Base-by-base conservation (phyloP, 2,797 vertebrate genomes). In the Hoplostethus atlanticus region DNA sequence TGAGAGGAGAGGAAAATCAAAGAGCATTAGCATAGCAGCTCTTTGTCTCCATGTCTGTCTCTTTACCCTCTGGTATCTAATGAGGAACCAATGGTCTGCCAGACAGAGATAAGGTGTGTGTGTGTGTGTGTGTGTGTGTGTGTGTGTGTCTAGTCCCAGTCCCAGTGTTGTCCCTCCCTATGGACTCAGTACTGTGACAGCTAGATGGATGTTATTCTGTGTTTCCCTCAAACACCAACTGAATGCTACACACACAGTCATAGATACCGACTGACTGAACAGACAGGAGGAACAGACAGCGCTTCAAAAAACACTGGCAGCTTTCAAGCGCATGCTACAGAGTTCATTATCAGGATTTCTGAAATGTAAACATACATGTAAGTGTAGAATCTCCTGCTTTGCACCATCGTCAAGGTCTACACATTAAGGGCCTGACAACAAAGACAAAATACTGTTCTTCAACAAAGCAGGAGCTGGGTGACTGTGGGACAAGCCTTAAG, bases 51-150 rank as follows among this genome's bases (percentile, higher is more conserved):
- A 74, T 85, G 90, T 87, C 84, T 84, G 85, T 87, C 86, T 90
- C 86, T 90, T 92, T 91, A 92, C 91, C 90, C 91, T 84, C 83
- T 86, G 21, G 88, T 79, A 90, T 93, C 91, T 94, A 95, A 94
- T 92, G 91, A 94, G 91, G 73, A 93, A 81, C 87, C 91, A 92
- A 87, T 91, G 86, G 91, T 93, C 92, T 94, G 94, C 86, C 80
- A 89, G 90, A 85, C 77, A 80, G 84, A 90, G 85, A 91, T 84
- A 84, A 89, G 80, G 83, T 69, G 71, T 76, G 77, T 61, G 52
- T 68, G 36, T 38, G 55, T 64, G 28, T 65, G 75, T 80, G 70
- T 73, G 68, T 74, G 58, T 68, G 76, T 60, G 53, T 48, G 51
- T 46, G 38, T 55, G 52, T 56, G 36, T 46, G 25, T 42, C 16